Conservation (phyloP, 2,797 vertebrate species). For the Protosalanx chinensis region DNA sequence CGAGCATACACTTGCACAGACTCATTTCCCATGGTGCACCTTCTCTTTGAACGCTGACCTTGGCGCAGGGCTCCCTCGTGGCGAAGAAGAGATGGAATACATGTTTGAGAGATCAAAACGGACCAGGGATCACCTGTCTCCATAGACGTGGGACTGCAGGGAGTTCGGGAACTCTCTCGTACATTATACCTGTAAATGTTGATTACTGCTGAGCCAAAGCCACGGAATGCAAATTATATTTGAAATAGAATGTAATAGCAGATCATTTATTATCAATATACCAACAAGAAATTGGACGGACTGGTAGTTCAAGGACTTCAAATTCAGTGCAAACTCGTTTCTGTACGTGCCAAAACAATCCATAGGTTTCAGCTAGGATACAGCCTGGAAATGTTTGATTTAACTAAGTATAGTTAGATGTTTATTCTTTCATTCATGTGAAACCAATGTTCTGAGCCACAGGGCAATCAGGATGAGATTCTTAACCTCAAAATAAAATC, state of each 20-base stretch:
- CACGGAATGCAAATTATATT: neutral
- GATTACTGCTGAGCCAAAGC: constrained; percentile 40
- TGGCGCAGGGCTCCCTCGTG: constrained; percentile 66
- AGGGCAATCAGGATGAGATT: neutral
- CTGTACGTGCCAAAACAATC: neutral
- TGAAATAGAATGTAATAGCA: constrained; percentile 1
- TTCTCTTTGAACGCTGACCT: constrained; percentile 72
- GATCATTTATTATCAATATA: constrained; percentile 10
- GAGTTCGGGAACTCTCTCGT: constrained; percentile 27
- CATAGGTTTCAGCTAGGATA: neutral
- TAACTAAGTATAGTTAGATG: neutral
- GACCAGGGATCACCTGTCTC: constrained; percentile 60
- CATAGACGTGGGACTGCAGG: constrained; percentile 27
- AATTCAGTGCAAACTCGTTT: neutral
- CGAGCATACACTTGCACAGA: constrained; percentile 37
- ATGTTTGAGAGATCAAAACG: constrained; percentile 76
- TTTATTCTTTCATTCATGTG: neutral
- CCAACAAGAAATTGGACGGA: neutral
- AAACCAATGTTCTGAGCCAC: neutral
- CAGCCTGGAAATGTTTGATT: neutral
- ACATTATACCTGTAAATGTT: constrained; percentile 47
- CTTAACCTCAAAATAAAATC: constrained; percentile 12
- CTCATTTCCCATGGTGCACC: constrained; percentile 59
- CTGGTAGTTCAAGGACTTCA: neutral
- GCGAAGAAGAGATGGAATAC: constrained; percentile 72